Conservation (phyloP, 1,140 invertebrate genomes). For the Brachionus paranguensis region DNA sequence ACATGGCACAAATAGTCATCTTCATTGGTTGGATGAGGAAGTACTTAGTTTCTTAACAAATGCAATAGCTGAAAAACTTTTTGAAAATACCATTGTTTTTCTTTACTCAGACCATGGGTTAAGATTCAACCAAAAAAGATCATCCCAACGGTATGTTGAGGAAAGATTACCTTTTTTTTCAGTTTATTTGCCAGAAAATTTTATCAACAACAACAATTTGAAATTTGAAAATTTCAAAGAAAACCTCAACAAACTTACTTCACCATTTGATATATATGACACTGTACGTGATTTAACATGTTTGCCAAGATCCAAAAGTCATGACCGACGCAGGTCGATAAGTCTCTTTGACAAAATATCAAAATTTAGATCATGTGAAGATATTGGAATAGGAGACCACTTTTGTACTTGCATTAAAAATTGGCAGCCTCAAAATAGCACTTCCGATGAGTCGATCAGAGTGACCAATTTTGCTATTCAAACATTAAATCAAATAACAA, state of each 20-base stretch:
- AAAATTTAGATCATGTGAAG: constrained; percentile 68
- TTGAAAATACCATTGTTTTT: too few species aligned
- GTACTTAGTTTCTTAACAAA: too few species aligned
- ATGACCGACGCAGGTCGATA: background rate
- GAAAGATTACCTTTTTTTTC: constrained; percentile 27
- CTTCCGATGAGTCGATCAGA: constrained; percentile 51
- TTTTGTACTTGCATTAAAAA: constrained; percentile 86
- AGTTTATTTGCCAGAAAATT: background rate
- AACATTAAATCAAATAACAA: constrained; percentile 64
- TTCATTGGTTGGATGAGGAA: too few species aligned
- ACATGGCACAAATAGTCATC: too few species aligned
- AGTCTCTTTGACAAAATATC: constrained; percentile 63
- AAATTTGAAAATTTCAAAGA: background rate
- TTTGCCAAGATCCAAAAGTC: background rate
- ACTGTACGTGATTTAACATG: constrained; percentile 60
- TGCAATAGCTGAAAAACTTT: too few species aligned
- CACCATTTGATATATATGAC: constrained; percentile 73
- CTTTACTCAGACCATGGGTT: constrained; percentile 42
- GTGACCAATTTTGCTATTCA: constrained; percentile 61
- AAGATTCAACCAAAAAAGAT: constrained; percentile 41
- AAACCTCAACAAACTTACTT: constrained; percentile 61
- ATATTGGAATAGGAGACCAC: constrained; percentile 81
- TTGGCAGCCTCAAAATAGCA: constrained; percentile 57
- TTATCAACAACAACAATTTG: background rate
- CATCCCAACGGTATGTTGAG: background rate